phyloP scores from a whole-genome alignment of 2,888 invertebrate species.

The Amblyteles armatorius region DNA sequence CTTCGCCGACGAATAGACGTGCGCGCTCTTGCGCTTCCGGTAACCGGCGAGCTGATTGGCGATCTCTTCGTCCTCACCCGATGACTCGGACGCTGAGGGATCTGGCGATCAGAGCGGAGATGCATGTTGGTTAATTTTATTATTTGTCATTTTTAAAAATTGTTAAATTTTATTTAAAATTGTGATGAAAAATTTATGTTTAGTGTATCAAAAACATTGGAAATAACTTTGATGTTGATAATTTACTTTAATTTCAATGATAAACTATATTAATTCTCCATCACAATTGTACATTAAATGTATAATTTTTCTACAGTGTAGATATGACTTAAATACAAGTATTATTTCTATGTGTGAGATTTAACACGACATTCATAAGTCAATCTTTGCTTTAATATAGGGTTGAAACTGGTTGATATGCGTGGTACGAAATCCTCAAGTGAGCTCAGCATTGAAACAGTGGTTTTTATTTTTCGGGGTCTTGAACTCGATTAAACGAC shows the following conservation, averaged over 20 bases:
- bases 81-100: constrained; percentile 81
- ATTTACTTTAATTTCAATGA: no score
- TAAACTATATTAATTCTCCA: no score
- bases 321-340: no score
- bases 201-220: no score
- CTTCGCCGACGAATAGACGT: constrained; percentile 71
- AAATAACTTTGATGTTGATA: no score
- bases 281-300: no score
- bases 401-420: not conserved
- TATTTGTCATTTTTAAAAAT: no score
- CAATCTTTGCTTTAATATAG: not conserved
- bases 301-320: no score
- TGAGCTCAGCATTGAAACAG: not conserved
- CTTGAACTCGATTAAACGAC: constrained; percentile 25
- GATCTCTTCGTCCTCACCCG: constrained; percentile 80
- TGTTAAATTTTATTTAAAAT: no score
- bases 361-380: no score
- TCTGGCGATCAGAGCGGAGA: constrained; percentile 71
- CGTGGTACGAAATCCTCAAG: not conserved
- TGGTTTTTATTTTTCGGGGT: not conserved
- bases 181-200: no score
- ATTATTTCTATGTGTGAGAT: no score
- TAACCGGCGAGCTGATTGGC: constrained; percentile 71
- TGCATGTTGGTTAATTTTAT: not conserved
- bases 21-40: constrained; percentile 74